These are phyloP conservation scores for Halictus quadricinctus DNA, from an alignment of 2,888 invertebrate genomes.

Conservation along the genomic window DNA sequence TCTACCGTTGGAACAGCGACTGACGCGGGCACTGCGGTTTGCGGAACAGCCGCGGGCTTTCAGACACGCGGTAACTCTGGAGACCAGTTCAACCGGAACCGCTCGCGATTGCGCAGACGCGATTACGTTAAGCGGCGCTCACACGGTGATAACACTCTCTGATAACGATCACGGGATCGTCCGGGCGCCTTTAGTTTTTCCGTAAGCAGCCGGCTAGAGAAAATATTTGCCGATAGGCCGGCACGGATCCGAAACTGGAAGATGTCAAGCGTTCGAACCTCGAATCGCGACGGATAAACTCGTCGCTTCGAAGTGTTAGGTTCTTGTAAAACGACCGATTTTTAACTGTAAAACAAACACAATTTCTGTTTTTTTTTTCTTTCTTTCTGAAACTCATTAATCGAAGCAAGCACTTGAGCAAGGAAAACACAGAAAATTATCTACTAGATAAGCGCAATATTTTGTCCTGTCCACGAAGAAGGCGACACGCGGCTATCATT, in stretches of 20 bases:
- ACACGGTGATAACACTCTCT: slow-evolving; percentile 32
- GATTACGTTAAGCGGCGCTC: slow-evolving; percentile 48
- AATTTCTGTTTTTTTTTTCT: no score
- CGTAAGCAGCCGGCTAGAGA: background rate
- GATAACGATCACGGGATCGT: background rate
- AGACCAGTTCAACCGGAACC: slow-evolving; percentile 55
- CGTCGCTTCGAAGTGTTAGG: no score
- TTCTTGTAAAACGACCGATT: background rate
- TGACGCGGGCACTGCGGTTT: slow-evolving; percentile 51
- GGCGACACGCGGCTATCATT: background rate
- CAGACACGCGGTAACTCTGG: slow-evolving; percentile 63
- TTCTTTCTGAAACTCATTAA: no score
- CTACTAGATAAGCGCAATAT: no score
- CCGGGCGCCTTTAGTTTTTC: background rate
- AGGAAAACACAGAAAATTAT: background rate
- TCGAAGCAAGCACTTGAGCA: background rate
- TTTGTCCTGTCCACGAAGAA: background rate
- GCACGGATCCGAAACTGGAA: background rate
- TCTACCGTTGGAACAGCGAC: slow-evolving; percentile 43
- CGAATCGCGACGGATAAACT: background rate
- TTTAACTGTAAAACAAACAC: no score
- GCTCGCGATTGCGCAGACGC: slow-evolving; percentile 58
- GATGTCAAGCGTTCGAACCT: background rate
- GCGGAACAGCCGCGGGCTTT: slow-evolving; percentile 64
- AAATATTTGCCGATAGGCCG: background rate